Base-by-base conservation (phyloP, 1,140 invertebrate genomes). In the Battus philenor region DNA sequence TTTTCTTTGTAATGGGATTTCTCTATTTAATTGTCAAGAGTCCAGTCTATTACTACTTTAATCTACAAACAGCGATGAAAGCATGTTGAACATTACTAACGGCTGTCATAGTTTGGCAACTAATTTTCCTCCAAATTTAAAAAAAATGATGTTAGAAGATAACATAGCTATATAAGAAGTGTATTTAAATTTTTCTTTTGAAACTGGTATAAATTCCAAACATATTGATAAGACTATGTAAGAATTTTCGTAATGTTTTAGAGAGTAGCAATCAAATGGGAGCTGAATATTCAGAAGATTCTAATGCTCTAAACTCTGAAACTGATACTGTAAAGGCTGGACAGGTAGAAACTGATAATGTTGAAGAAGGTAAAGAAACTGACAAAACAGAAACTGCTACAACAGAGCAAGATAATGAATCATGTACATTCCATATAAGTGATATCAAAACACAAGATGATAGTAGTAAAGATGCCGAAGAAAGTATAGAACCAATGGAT, bases 231-330 rank as follows among this genome's bases (percentile, higher is more conserved):
- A n/a, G n/a, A n/a, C n/a, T n/a, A n/a, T n/a, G n/a, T n/a, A n/a
- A n/a, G n/a, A 20, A 20, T 20, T 20, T 2, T 20, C 6, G 6
- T 20, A 20, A 20, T 49, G n/a, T 31, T 20, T 45, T 24, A 24
- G 76, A 83, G 44, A 77, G 59, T 44, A 80, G 73, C 20, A 73
- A 75, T 17, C 65, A 70, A 51, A 67, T 78, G 54, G 64, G 59
- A 38, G 67, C 61, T 4, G 74, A 78, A 1, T 60, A 77, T 30
- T 83, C 74, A 0, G 78, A 80, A 54, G 76, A 83, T 16, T 82
- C 78, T 4, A 77, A 62, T 30, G 47, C 64, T 12, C 62, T 58
- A 1, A 44, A 65, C 2, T 62, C 58, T 1, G 73, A 80, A 34
- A 24, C 50, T 1, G 74, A 73, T 6, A 34, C 27, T 17, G 13